A percentile compares a stretch with the other conserved stretches of the same genome.
These are phyloP conservation scores for Eulemur coronatus DNA, from an alignment of 2,797 vertebrate genomes.

Conservation along the genomic window DNA sequence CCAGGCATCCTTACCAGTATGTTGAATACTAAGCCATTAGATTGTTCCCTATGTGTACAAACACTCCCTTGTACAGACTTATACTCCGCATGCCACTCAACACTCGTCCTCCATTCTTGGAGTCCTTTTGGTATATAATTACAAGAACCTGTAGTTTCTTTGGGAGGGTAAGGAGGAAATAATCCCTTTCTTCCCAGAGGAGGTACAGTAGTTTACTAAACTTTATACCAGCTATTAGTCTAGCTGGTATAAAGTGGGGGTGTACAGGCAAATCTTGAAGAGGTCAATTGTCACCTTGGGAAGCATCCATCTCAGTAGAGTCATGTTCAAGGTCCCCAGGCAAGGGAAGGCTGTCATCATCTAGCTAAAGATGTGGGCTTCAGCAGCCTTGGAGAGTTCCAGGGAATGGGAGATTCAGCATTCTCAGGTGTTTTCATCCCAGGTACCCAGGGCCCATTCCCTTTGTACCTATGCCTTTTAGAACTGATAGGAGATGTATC, in stretches of 20 bases:
- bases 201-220: background rate
- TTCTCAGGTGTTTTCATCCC: background rate
- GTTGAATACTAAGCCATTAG: background rate
- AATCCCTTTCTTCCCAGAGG: background rate
- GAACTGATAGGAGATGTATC: background rate
- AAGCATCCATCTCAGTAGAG: background rate
- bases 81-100: background rate
- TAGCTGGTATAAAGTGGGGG: background rate
- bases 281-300: background rate
- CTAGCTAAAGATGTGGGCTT: fast-evolving
- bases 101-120: background rate
- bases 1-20: background rate
- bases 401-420: background rate
- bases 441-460: background rate
- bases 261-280: slow-evolving; percentile 2
- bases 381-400: background rate
- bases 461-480: background rate
- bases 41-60: background rate
- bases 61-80: background rate
- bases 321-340: background rate
- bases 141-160: background rate
- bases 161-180: background rate
- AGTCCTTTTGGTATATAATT: background rate
- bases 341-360: background rate
- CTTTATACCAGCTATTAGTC: background rate